These are phyloP conservation scores for Luffia ferchaultella DNA, from an alignment of 2,888 invertebrate genomes.

Conservation along the genomic window DNA sequence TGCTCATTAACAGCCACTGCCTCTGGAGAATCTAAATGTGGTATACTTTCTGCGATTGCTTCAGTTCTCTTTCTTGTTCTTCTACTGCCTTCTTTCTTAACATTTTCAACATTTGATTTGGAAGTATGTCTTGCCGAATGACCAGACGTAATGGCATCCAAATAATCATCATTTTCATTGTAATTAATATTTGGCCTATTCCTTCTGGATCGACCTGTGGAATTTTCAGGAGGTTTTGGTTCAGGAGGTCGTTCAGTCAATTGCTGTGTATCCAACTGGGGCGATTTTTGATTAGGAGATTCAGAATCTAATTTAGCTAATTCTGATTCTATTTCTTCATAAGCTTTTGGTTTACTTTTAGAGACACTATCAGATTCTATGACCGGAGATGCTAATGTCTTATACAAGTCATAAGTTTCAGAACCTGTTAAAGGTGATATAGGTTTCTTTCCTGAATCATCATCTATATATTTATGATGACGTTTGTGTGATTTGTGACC, in stretches of 20 bases:
- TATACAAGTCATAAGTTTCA: conserved; percentile 58
- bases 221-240: conserved; percentile 46
- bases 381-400: conserved; percentile 57
- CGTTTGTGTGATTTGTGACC: conserved; percentile 56
- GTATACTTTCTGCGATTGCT: conserved; percentile 18
- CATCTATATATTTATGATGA: conserved; percentile 46
- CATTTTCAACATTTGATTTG: conserved; percentile 46
- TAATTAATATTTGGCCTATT: conserved; percentile 60
- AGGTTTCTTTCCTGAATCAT: conserved; percentile 39
- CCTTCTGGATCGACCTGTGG: conserved; percentile 45
- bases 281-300: conserved; percentile 29
- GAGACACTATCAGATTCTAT: conserved; percentile 33
- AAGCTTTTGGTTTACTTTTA: conserved; percentile 24
- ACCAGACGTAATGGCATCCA: conserved; percentile 52
- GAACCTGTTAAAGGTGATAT: conserved; percentile 60
- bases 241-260: conserved; percentile 42
- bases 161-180: conserved; percentile 64
- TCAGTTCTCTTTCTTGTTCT: conserved; percentile 40
- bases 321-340: conserved; percentile 46
- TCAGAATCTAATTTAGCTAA: conserved; percentile 42
- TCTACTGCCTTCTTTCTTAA: conserved; percentile 49
- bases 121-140: conserved; percentile 32
- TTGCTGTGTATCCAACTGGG: conserved; percentile 34
- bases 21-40: conserved; percentile 20
- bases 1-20: conserved; percentile 28